These are phyloP conservation scores for Macrostomum lignano DNA, from an alignment of 1,140 invertebrate species.

Conservation along the genomic window DNA sequence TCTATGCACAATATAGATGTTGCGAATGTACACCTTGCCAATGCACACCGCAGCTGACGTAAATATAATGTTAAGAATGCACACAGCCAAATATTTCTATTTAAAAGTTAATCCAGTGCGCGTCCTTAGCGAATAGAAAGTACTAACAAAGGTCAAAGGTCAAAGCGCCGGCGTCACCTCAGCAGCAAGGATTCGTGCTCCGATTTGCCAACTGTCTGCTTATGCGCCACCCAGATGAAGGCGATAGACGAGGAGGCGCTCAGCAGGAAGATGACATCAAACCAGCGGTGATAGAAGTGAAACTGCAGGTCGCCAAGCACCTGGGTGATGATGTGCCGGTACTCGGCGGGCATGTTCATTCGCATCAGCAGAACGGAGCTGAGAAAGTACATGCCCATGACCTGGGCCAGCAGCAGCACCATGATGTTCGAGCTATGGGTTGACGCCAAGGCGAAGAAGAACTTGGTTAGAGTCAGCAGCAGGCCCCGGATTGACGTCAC, in stretches of 20 bases:
- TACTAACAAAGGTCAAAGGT: too few species aligned
- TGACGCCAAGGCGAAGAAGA: conserved; percentile 98
- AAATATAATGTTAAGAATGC: too few species aligned
- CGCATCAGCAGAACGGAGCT: conserved; percentile 83
- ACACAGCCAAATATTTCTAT: too few species aligned
- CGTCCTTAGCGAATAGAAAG: too few species aligned
- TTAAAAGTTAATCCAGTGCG: too few species aligned
- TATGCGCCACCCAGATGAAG: conserved; percentile 66
- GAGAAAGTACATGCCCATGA: conserved; percentile 99
- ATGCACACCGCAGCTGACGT: too few species aligned
- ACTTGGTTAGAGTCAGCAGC: conserved; percentile 88
- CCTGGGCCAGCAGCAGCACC: conserved; percentile 73
- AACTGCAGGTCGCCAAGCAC: conserved; percentile 90
- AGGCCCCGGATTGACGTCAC: conserved; percentile 84
- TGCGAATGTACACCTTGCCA: too few species aligned
- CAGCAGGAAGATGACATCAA: conserved; percentile 94
- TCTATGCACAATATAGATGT: too few species aligned
- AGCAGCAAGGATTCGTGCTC: too few species aligned
- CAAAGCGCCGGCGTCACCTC: too few species aligned
- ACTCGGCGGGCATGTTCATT: conserved; percentile 98
- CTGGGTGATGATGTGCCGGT: conserved; percentile 76
- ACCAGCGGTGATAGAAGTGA: conserved; percentile 98
- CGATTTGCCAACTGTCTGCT: too few species aligned
- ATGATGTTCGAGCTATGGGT: conserved; percentile 95
- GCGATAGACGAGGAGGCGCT: conserved; percentile 76